Conservation (phyloP, 2,888 invertebrate genomes). For the Cheilosia grossa region DNA sequence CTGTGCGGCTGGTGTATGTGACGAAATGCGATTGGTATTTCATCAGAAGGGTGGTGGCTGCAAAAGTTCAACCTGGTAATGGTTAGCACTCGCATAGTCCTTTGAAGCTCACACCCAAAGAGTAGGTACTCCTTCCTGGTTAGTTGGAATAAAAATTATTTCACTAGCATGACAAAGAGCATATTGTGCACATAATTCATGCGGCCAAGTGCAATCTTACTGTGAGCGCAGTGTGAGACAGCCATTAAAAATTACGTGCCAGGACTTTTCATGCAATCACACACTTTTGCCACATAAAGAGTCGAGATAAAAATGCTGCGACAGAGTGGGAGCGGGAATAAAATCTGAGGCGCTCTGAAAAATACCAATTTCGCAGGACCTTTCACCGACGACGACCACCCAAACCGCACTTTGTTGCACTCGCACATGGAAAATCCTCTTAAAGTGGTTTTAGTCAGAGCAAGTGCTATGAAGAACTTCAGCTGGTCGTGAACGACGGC, state of each 20-base stretch:
- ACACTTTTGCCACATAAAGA: conserved; percentile 1
- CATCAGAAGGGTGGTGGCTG: no score
- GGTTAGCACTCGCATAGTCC: not conserved
- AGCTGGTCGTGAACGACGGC: conserved; percentile 52
- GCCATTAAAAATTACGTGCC: conserved; percentile 74
- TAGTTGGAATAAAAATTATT: conserved; percentile 63
- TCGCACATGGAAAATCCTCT: conserved; percentile 31
- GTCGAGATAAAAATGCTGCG: conserved; percentile 13
- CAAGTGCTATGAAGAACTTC: conserved; percentile 42
- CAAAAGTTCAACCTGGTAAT: no score
- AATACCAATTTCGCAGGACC: conserved; percentile 33
- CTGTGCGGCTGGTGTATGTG: not conserved
- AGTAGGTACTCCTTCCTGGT: not conserved
- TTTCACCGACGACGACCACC: conserved; percentile 19
- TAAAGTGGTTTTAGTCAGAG: conserved; percentile 42
- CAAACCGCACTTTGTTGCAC: conserved; percentile 39
- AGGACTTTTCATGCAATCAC: conserved; percentile 61
- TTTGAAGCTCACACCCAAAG: not conserved
- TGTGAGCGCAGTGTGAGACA: conserved; percentile 51
- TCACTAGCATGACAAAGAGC: conserved; percentile 65
- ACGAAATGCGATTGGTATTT: no score
- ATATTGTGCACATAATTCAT: conserved; percentile 73
- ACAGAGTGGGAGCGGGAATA: conserved; percentile 3
- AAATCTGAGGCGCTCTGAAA: conserved; percentile 41
- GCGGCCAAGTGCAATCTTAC: conserved; percentile 68